Base-by-base conservation (phyloP, 2,888 invertebrate species). In the Cheilosia pagana region DNA sequence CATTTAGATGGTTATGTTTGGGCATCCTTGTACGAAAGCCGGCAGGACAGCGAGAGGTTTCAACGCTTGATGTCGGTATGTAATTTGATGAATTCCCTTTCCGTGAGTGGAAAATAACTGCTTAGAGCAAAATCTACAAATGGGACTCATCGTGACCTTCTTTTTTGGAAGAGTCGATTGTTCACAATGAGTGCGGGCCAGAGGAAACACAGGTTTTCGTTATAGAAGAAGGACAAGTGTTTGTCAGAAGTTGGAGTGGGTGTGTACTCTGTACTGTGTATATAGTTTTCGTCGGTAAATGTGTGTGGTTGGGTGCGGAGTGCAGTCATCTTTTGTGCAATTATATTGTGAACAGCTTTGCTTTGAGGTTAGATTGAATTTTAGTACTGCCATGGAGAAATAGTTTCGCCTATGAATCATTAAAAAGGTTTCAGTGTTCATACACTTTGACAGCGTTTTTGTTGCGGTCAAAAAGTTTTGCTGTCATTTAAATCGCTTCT, bases 61-160 rank as follows among this genome's bases (percentile, higher is more conserved):
- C 59, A 60, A 12, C 72, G 50, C 43, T 21, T 62, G 23, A 50
- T 41, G 75, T 63, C 45, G 55, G 72, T n/a, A n/a, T 77, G 72
- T 75, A 83, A 83, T 83, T 79, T 83, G 83, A 83, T 79, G 70
- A 79, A 74, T 74, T 74, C 63, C 43, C 63, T 55, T 43, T 65
- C 43, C 35, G 31, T 79, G 50, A 74, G 68, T 68, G 72, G 63
- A 83, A 83, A 78, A 78, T 74, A 79, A 79, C 68, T 63, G 68
- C 68, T 68, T 68, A 65, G 74, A 65, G 59, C 74, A 62, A 45
- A 78, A 70, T 75, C 83, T 67, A 57, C 79, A 79, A 83, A 83
- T 63, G 63, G 74, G 74, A 70, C 79, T 79, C 63, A 70, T 74
- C 52, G 63, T 75, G 74, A 83, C 79, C 79, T 83, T 75, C 59